Base-by-base conservation (phyloP, 1,140 invertebrate genomes). In the Diorhabda elongata region DNA sequence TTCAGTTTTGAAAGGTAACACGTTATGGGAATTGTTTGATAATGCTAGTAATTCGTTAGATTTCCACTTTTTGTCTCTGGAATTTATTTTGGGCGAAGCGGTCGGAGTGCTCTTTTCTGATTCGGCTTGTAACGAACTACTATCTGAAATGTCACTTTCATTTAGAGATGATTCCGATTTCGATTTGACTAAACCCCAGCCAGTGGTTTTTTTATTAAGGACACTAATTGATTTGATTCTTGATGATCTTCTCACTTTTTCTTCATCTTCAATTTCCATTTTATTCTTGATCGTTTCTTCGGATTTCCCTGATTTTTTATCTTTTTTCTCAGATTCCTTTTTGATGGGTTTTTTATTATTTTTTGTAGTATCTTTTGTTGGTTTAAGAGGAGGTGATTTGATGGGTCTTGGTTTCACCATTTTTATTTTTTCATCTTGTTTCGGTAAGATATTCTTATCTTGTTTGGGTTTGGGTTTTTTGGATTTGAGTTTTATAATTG, bases 161-260 rank as follows among this genome's bases (percentile, higher is more conserved):
- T 72, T 69, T 0, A 69, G 45, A 42, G 56, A 42, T 41, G 69
- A 41, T 63, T 73, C 73, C 2, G 74, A 70, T 69, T 72, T 75
- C 1, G 68, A 69, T 70, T 71, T 77, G 5, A 87, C 85, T 70
- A 86, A 79, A 65, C 85, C 85, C 80, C 84, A 84, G 3, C 85
- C 84, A 79, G 84, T 85, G 58, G 84, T 84, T 67, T 85, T 84
- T 72, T 86, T 84, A 77, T 86, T 86, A 69, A 83, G 69, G 60
- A 82, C 83, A 69, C 80, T 85, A 62, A 87, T 87, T 61, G 85
- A 86, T 75, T 86, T 87, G 59, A 88, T 87, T 42, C 86, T 79
- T 75, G 76, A 86, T 42, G 86, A 87, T 67, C 86, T 81, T 61
- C 86, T 74, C 0, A 87, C 83, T 68, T 74, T 58, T 47, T 47